These are phyloP conservation scores for Laodelphax striatellus DNA, from an alignment of 1,140 invertebrate species.

Conservation along the genomic window DNA sequence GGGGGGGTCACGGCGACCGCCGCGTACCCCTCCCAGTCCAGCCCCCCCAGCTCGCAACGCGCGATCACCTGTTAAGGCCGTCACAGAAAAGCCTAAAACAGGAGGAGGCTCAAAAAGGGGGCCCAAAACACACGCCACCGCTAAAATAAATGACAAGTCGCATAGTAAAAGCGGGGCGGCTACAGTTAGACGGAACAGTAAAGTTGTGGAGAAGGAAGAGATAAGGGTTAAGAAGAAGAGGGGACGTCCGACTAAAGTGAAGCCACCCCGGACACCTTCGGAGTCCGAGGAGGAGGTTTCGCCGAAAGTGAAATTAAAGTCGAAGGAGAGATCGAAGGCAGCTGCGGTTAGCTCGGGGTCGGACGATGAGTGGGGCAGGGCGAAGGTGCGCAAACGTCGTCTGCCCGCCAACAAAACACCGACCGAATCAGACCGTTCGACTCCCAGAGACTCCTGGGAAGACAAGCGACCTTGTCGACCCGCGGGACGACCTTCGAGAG, in stretches of 20 bases:
- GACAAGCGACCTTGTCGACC: conserved; percentile 5
- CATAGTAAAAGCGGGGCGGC: too few relatives aligned
- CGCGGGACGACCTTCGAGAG: background rate
- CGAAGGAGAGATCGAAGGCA: conserved; percentile 1
- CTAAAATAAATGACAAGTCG: too few relatives aligned
- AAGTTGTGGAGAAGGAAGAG: conserved; percentile 4
- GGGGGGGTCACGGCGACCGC: too few relatives aligned
- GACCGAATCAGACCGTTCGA: conserved; percentile 15
- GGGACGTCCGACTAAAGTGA: conserved; percentile 13
- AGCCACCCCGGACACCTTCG: conserved; percentile 14
- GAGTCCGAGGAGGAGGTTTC: conserved; percentile 21
- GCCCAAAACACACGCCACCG: too few relatives aligned
- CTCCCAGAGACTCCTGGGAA: conserved; percentile 9
- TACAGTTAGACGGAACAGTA: background rate
- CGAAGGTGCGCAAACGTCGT: background rate
- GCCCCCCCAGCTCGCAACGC: background rate
- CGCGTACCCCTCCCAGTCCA: background rate
- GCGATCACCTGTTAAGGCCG: background rate
- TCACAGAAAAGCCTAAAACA: background rate
- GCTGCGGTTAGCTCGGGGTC: too few relatives aligned
- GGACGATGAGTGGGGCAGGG: too few relatives aligned
- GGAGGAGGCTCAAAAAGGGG: background rate
- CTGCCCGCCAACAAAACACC: conserved; percentile 9
- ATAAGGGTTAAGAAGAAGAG: conserved; percentile 7
- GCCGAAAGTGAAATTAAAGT: conserved; percentile 4